A percentile compares a stretch with the other conserved stretches of the same genome.
phyloP scores from a whole-genome alignment of 2,888 invertebrate genomes.

The Dicyrtomina minuta region DNA sequence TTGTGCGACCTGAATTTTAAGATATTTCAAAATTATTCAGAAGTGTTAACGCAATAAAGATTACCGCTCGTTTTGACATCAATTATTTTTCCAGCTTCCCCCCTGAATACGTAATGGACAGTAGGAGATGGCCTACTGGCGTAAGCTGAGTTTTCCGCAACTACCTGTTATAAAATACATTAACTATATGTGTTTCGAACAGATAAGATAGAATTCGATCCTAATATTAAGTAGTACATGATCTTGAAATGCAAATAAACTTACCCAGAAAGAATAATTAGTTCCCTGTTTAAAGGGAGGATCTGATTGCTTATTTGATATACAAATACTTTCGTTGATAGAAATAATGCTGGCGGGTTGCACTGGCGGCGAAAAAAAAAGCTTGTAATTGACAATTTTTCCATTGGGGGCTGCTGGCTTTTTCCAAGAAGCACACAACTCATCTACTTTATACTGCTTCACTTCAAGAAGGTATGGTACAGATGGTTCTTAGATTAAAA shows the following conservation, averaged over 20 bases:
- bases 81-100: constrained; percentile 57
- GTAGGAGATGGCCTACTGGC: constrained; percentile 66
- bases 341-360: constrained; percentile 61
- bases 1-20: no score
- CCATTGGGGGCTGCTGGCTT: constrained; percentile 68
- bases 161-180: no score
- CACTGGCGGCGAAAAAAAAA: constrained; percentile 67
- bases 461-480: constrained; percentile 69
- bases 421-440: constrained; percentile 71
- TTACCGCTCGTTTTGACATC: constrained; percentile 34
- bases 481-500: constrained; percentile 61
- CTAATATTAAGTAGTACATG: no score
- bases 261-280: constrained; percentile 74
- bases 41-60: no score
- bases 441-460: constrained; percentile 65
- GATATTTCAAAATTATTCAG: no score
- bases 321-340: constrained; percentile 32
- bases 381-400: constrained; percentile 64
- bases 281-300: constrained; percentile 61
- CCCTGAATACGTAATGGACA: constrained; percentile 65
- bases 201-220: no score
- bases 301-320: constrained; percentile 47
- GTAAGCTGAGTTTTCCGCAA: constrained; percentile 66
- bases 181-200: no score
- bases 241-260: no score